Percentiles rank a stretch among this genome's conserved stretches.
Evolutionary conservation across 2,888 invertebrate genomes (phyloP).

Genomic region (Nemotelus pantherinus): DNA sequence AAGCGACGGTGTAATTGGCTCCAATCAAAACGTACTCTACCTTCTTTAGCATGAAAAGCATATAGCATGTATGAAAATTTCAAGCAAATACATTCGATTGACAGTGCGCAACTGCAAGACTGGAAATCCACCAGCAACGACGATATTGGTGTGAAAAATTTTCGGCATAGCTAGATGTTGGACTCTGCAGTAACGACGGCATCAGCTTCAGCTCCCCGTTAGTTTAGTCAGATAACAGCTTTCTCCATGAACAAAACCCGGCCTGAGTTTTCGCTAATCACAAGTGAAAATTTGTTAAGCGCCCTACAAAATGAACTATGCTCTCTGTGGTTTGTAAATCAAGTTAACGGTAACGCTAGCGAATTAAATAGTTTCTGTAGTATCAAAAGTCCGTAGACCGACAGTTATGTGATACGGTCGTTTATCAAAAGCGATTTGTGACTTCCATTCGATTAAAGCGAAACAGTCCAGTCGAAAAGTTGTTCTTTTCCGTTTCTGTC

Average conservation of each 20-base stretch:
- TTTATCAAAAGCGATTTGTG: too few relatives aligned
- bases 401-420: too few relatives aligned
- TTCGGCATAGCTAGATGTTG: background rate
- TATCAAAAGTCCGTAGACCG: too few relatives aligned
- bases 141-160: background rate
- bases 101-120: constrained; percentile 10
- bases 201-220: background rate
- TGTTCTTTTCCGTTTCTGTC: too few relatives aligned
- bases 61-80: constrained; percentile 8
- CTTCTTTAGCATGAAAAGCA: constrained; percentile 23
- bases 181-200: constrained; percentile 13
- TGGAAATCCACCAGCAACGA: background rate
- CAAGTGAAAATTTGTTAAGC: background rate
- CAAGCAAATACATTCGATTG: constrained; percentile 8
- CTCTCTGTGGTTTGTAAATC: background rate
- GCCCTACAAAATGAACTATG: constrained; percentile 1
- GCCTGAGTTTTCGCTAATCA: constrained; percentile 1
- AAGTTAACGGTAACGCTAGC: background rate
- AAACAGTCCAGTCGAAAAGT: background rate
- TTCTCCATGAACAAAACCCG: background rate
- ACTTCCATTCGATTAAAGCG: background rate
- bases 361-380: too few relatives aligned
- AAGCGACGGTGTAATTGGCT: background rate
- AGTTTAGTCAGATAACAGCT: constrained; percentile 8
- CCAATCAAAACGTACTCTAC: background rate